phyloP scores from a whole-genome alignment of 2,113 vertebrate species.

The Poeciliopsis turrubarensis region DNA sequence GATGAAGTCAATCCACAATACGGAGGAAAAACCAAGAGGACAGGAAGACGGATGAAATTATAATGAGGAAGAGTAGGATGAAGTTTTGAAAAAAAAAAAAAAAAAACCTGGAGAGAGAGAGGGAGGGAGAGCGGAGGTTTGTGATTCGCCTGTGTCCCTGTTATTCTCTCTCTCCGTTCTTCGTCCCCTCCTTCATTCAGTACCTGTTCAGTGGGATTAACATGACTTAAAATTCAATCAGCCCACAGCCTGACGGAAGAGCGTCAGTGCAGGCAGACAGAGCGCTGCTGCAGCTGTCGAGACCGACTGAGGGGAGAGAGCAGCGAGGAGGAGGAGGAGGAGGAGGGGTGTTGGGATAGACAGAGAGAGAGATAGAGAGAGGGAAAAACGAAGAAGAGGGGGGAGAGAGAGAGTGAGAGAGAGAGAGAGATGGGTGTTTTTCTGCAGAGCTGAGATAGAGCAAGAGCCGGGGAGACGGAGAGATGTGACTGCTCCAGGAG shows the following conservation, averaged over 20 bases:
- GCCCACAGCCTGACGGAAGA: conserved; percentile 67
- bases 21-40: conserved; percentile 7
- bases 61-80: conserved; percentile 20
- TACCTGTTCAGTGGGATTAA: conserved; percentile 79
- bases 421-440: conserved; percentile 70
- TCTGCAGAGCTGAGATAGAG: conserved; percentile 66
- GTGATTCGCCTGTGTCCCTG: conserved; percentile 34
- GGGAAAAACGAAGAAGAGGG: neutral
- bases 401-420: neutral
- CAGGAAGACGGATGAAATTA: conserved; percentile 14
- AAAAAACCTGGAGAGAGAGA: conserved; percentile 34
- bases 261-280: conserved; percentile 70
- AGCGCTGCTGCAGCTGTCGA: conserved; percentile 75
- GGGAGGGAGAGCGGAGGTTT: conserved; percentile 40
- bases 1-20: conserved; percentile 19
- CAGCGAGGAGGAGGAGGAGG: conserved; percentile 43
- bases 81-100: conserved; percentile 24
- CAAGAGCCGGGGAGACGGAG: conserved; percentile 44
- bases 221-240: conserved; percentile 81
- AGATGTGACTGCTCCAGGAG: conserved; percentile 59
- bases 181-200: conserved; percentile 67
- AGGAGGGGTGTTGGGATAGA: conserved; percentile 14
- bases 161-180: conserved; percentile 35
- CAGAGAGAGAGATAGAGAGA: conserved; percentile 28
- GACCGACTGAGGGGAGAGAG: conserved; percentile 53